phyloP scores from a whole-genome alignment of 2,113 vertebrate species.

The Rhinoptilus africanus region DNA sequence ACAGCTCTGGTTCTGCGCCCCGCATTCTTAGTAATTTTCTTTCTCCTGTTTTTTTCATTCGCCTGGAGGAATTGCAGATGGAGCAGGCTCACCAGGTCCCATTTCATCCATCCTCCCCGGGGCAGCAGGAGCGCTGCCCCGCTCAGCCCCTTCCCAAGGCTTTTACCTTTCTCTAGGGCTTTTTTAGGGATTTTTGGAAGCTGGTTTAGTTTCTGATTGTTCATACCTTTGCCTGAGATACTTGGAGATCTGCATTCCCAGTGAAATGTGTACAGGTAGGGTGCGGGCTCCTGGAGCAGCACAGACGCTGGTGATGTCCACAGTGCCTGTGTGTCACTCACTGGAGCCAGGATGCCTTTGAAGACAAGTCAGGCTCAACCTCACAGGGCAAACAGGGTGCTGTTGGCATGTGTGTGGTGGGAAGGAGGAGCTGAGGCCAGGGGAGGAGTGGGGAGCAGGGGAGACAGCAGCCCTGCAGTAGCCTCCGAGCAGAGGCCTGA shows the following conservation, averaged over 20 bases:
- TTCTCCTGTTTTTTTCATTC: conserved; percentile 28
- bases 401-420: not conserved
- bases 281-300: not conserved
- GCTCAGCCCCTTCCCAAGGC: not conserved
- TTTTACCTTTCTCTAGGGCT: not conserved
- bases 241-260: fast-evolving
- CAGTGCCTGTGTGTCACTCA: fast-evolving
- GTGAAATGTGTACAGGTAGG: not conserved
- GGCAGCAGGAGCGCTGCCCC: not conserved
- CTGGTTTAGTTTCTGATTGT: not conserved
- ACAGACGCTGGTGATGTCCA: not conserved
- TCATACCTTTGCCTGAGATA: not conserved
- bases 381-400: not conserved
- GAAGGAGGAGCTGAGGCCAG: not conserved
- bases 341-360: not conserved
- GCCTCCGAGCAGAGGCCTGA: not conserved
- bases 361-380: not conserved
- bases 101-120: not conserved
- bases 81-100: not conserved
- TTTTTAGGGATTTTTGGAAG: not conserved
- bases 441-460: not conserved
- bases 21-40: conserved; percentile 16
- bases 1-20: conserved; percentile 37
- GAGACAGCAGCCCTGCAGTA: fast-evolving
- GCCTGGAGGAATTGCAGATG: not conserved